Conservation (phyloP, 2,113 vertebrate species). For the Orycteropus afer region DNA sequence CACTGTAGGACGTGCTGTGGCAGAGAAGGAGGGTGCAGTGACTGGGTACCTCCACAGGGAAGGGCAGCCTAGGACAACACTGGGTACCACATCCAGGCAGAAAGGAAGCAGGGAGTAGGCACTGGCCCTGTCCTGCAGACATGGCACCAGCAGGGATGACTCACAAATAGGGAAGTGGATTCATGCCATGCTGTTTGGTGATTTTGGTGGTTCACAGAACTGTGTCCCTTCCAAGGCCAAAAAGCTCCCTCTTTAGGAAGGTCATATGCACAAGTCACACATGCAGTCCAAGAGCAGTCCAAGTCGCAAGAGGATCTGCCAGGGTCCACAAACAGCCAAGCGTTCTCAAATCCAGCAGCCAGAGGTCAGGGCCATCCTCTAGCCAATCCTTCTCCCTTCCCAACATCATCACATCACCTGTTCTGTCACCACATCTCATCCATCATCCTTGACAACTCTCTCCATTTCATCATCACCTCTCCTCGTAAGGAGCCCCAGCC, state of each 20-base stretch:
- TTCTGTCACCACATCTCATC: not conserved
- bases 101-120: not conserved
- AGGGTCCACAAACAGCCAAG: rapidly evolving
- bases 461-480: not conserved
- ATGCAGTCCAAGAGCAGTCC: not conserved
- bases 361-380: not conserved
- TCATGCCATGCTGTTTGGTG: not conserved
- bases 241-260: not conserved
- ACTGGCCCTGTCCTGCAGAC: not conserved
- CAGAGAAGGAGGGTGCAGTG: rapidly evolving
- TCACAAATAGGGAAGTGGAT: not conserved
- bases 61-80: rapidly evolving
- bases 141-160: too few relatives aligned
- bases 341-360: not conserved
- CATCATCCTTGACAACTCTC: not conserved
- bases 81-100: not conserved
- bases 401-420: too few relatives aligned
- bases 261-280: not conserved
- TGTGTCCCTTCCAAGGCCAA: not conserved
- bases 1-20: rapidly evolving
- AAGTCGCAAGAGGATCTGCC: not conserved
- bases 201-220: not conserved
- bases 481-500: not conserved
- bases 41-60: not conserved
- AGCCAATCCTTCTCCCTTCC: not conserved